Evolutionary conservation across 2,888 invertebrate species (phyloP), one percentile per base, ranked within the genome.

Genomic region (Pandemis heparana): DNA sequence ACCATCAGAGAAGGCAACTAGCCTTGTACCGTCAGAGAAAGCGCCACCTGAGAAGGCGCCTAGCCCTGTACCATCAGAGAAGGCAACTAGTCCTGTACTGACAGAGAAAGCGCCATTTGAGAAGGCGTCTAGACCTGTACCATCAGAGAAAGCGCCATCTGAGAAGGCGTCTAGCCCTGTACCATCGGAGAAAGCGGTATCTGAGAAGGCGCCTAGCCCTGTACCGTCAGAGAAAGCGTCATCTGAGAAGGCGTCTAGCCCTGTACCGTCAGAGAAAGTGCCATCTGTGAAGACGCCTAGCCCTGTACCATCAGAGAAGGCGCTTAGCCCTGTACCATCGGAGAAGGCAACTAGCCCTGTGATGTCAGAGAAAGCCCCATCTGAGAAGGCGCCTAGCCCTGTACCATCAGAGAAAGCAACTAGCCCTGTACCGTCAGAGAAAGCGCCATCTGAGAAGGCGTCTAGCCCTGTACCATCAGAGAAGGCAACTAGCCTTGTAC

Each of bases 301-400:
- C 41, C 60, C 23, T 71, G 74, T 61, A 14, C 18, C 48, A 1
- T 65, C 61, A 5, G 69, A 68, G 75, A 78, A 38, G 61, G 0
- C 7, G 43, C 39, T n/a, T 0, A 60, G 64, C 48, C 71, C 68
- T 12, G 32, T 16, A 48, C 62, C 51, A 1, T 75, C 74, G 0
- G 77, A 74, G 0, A 74, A 68, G 23, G 59, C 59, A 14, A 46
- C 64, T 8, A 71, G 75, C 46, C 53, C 46, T 1, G 41, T 41
- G 14, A 14, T 14, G 0, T 46, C 67, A 71, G 2, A 53, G 66
- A 74, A 46, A 12, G 18, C 43, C 7, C 53, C 16, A 7, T 51
- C 65, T 16, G 59, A 75, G n/a, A 74, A 59, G 41, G 51, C 63
- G 9, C 6, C 4, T 2, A 79, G 76, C 56, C 75, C 74, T 1